phyloP scores from a whole-genome alignment of 2,113 vertebrate genomes.

The Grallaria varia region DNA sequence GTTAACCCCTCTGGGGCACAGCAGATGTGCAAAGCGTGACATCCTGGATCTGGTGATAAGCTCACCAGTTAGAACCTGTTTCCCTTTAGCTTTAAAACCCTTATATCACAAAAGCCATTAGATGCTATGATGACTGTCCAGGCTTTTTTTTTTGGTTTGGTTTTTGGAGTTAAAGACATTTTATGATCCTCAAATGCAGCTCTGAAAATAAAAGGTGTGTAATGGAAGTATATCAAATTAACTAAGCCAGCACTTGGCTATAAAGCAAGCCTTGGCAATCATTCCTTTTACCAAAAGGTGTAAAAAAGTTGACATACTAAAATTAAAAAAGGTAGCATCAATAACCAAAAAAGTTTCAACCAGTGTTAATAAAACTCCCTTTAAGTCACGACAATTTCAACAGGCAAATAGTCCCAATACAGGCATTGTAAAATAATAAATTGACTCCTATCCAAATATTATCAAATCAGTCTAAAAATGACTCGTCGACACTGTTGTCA shows the following conservation, averaged over 20 bases:
- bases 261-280: slow-evolving; percentile 56
- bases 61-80: neutral
- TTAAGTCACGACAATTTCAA: slow-evolving; percentile 64
- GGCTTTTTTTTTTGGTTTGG: neutral
- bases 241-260: neutral
- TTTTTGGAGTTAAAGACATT: neutral
- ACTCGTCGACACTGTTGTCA: slow-evolving; percentile 23
- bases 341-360: slow-evolving; percentile 59
- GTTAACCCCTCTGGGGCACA: neutral
- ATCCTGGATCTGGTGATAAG: neutral
- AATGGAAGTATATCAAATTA: neutral
- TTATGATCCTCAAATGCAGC: slow-evolving; percentile 4
- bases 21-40: neutral
- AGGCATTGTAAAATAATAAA: slow-evolving; percentile 60
- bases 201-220: slow-evolving; percentile 8
- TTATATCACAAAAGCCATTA: neutral
- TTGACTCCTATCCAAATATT: slow-evolving; percentile 55
- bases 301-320: slow-evolving; percentile 54
- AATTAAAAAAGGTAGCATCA: slow-evolving; percentile 66
- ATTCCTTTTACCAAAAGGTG: slow-evolving; percentile 59
- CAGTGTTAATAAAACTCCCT: slow-evolving; percentile 72
- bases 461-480: slow-evolving; percentile 63
- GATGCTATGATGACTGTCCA: neutral
- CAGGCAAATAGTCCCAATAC: slow-evolving; percentile 59
- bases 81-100: slow-evolving; percentile 6